Base-by-base conservation (phyloP, 2,113 vertebrate genomes). In the Suricata suricatta region DNA sequence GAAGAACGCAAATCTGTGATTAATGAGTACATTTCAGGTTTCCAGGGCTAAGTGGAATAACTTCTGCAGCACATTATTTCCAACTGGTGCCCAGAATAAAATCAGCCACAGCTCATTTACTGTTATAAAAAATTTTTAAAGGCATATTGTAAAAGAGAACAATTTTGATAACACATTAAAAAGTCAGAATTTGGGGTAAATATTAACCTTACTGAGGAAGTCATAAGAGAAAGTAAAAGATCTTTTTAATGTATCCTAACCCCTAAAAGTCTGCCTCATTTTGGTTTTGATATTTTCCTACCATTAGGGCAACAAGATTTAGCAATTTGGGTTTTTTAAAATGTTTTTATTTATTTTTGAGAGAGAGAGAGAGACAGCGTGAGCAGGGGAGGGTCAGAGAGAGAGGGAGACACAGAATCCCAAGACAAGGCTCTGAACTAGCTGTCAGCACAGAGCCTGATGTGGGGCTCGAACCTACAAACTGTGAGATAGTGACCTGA, bases 11-110 rank as follows among this genome's bases (percentile, higher is more conserved):
- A 44, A 54, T 74, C 85, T 74, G 76, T 87, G 83, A 72, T 89
- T 96, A 54, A 81, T 60, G 68, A 66, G 60, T 72, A 44, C 52
- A 68, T 64, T 86, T 85, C 79, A 82, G 66, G 52, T 93, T 97
- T 97, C 83, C 90, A 92, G 63, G n/a, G 25, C 35, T 63, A 63
- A 79, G 52, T 88, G 63, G 63, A 84, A 92, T 96, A 76, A 88
- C 88, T 64, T 77, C 60, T 91, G 54, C 12, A 81, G 66, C 7
- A 0, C 52, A 8, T 95, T 93, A 84, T 96, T 95, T 96, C 52
- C 44, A 77, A 15, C 64, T 93, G 81, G 31, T 21, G 13, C 87
- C 50, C 68, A 81, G 35, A 76, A 71, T 76, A 93, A 96, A 91
- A 92, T 95, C 71, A 95, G 38, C 44, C 31, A 47, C 44, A 79